Base-by-base conservation (phyloP, 2,888 invertebrate species). In the Pasiphila rectangulata region DNA sequence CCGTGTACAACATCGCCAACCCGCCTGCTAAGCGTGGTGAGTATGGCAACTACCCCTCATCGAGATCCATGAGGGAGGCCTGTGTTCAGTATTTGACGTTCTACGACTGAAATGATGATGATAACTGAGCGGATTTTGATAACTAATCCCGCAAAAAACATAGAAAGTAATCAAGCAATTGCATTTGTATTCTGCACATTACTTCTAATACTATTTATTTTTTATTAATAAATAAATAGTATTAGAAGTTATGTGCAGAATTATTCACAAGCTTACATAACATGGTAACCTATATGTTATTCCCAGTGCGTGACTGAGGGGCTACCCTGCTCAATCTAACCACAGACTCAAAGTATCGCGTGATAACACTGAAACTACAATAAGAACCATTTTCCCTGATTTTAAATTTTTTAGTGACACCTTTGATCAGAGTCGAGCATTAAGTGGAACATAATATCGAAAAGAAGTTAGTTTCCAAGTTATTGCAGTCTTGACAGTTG, bases 381-480 rank as follows among this genome's bases (percentile, higher is more conserved):
- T 25, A 37, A 38, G 24, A 43, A 48, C 48, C 13, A 46, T 46
- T 40, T 38, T 32, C n/a, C 29, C 19, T 7, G 27, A 38, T 38
- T 23, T 10, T 3, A n/a, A 9, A 43, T 48, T 34, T 34, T 23
- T 15, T 24, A 30, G 15, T 41, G 36, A 47, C 23, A 47, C 36
- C 19, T 21, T 27, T 38, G 34, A 34, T 48, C 32, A 34, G 32
- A n/a, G 32, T 27, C 23, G 7, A 9, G 15, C 15, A 30, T 43
- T 38, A 38, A 29, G 37, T 48, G 20, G 27, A 13, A 21, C 34
- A 38, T 43, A 17, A n/a, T 19, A 32, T 25, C 9, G 38, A 48
- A 43, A 43, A 17, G 20, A 9, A 39, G 27, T 27, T 3, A 27
- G 27, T 27, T 27, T 27, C 4, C 7, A 27, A 13, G 27, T 7